A percentile compares a stretch with the other conserved stretches of the same genome.
phyloP scores from a whole-genome alignment of 2,888 invertebrate genomes.

The Tetanocera ferruginea region DNA sequence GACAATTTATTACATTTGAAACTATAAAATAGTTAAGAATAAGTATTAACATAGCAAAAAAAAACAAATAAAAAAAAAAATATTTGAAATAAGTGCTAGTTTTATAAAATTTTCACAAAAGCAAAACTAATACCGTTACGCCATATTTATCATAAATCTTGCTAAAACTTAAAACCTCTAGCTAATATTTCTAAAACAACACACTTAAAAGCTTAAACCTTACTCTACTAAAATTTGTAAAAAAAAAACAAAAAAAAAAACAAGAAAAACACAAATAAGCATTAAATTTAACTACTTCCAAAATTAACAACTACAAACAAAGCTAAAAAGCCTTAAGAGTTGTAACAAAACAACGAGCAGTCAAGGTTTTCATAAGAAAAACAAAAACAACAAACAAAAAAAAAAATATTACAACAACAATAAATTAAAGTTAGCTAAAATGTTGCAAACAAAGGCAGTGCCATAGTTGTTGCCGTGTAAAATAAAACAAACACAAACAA shows the following conservation, averaged over 20 bases:
- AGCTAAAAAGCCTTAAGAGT: neutral
- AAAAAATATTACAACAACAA: neutral
- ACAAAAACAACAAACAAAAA: neutral
- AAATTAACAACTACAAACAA: neutral
- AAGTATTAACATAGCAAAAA: constrained; percentile 1
- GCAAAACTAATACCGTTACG: neutral
- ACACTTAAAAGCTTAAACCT: neutral
- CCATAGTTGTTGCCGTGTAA: neutral
- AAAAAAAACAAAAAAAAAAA: neutral
- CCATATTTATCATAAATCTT: neutral
- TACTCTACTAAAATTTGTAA: neutral
- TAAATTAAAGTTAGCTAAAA: constrained; percentile 12
- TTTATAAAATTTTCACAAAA: neutral
- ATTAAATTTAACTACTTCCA: neutral
- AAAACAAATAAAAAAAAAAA: neutral
- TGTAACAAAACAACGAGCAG: constrained; percentile 1
- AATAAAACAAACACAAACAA: constrained; percentile 43
- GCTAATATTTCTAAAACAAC: neutral
- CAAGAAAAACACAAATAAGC: constrained; percentile 4
- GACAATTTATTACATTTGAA: neutral
- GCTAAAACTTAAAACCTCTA: neutral
- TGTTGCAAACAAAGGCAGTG: neutral
- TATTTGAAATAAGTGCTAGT: constrained; percentile 3
- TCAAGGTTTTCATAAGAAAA: constrained; percentile 11
- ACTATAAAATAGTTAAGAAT: neutral